Evolutionary conservation across 2,113 vertebrate genomes (phyloP), one percentile per base, ranked within the genome.

Genomic region (Sphyrna mokarran): DNA sequence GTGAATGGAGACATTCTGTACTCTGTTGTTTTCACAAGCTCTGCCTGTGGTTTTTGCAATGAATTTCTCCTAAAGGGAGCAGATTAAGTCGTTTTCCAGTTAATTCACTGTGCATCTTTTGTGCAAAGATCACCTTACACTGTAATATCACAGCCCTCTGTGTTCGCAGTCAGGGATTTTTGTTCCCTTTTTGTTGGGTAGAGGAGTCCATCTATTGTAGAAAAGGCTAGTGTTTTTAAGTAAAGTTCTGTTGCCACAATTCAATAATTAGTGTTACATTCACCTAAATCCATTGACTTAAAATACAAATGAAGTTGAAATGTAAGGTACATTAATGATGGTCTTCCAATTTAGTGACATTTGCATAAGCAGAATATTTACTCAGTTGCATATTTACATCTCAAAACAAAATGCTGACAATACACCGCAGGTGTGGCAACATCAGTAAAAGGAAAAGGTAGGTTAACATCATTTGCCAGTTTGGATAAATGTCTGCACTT

Each of bases 21-120:
- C 98, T 98, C 99, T 99, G 99, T 99, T 98, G 97, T 98, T 99
- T 99, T 99, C 99, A 99, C 99, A 98, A 98, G 98, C 98, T 98
- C 98, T 99, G 98, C 99, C 98, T 99, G 98, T 98, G 98, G 98
- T 98, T 97, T 97, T 97, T 97, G 98, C 96, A 97, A 97, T 97
- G 97, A 98, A 97, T 97, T 97, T 98, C 97, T 98, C 98, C 96
- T 96, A 97, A 97, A 96, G 97, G 97, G 97, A 97, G 98, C 98
- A 98, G 97, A 98, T 98, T 98, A 99, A 98, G 98, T 98, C 98
- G 98, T 98, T 98, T 98, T 98, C 98, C 98, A 98, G 98, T 98
- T 97, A 98, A 98, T 98, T 98, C 98, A 98, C 98, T 98, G 97
- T 96, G 69, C 97, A 97, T 98, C 98, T 97, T 98, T 98, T 98